phyloP scores from a whole-genome alignment of 1,140 invertebrate species.

The Galendromus occidentalis region DNA sequence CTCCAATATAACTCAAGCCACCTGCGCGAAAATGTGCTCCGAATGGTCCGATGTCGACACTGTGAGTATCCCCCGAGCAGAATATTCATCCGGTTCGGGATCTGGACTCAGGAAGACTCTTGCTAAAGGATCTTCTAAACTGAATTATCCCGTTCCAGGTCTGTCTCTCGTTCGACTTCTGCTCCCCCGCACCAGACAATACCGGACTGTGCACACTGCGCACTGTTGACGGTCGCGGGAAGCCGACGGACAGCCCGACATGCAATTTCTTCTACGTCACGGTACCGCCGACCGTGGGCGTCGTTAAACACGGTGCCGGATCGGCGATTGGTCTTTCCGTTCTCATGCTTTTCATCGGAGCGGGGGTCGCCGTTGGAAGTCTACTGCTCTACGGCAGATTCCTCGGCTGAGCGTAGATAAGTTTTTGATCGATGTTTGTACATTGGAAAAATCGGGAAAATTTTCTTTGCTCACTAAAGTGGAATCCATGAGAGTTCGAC shows the following conservation, averaged over 20 bases:
- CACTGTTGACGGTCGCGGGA: not conserved
- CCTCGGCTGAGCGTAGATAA: too few species aligned
- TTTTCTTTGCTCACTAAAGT: too few species aligned
- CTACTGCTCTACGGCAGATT: not conserved
- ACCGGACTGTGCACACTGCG: not conserved
- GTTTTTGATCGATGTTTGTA: too few species aligned
- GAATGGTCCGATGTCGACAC: not conserved
- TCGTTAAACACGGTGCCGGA: not conserved
- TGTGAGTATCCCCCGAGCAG: too few species aligned
- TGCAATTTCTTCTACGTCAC: not conserved
- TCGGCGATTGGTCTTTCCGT: not conserved
- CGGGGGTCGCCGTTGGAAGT: not conserved
- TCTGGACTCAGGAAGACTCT: too few species aligned
- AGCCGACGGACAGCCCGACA: not conserved
- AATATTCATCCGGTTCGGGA: too few species aligned
- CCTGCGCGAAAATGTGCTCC: not conserved
- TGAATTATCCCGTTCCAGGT: not conserved
- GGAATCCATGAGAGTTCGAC: too few species aligned
- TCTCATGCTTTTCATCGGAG: not conserved
- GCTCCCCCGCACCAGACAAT: not conserved
- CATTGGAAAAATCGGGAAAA: too few species aligned
- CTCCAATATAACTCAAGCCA: not conserved
- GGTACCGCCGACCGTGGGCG: not conserved
- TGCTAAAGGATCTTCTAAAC: too few species aligned
- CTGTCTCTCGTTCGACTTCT: slow-evolving; percentile 1